Evolutionary conservation across 2,888 invertebrate species (phyloP), one percentile per base, ranked within the genome.

Genomic region (Limnephilus auricula): DNA sequence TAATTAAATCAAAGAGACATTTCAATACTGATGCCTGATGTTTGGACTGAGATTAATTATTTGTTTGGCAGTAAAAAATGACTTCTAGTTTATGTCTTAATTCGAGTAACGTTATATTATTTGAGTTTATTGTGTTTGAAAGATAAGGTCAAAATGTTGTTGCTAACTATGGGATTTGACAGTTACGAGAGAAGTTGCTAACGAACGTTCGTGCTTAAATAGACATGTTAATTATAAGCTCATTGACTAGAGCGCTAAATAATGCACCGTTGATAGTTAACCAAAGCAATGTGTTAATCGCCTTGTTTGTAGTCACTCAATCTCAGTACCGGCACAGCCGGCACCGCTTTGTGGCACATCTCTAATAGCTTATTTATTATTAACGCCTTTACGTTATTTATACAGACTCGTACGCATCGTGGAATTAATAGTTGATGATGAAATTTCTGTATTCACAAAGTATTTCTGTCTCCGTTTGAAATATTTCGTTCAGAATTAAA

Each of bases 211-310:
- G 80, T 89, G 45, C 79, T 31, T 34, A 82, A 80, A 89, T 79
- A 89, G 82, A 89, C 89, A 82, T 82, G 89, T 89, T 89, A 89
- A 89, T 82, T 89, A 82, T 82, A 40, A 82, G 89, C 80, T 83
- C 89, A 82, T 89, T 82, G 89, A 82, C 79, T 82, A 80, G 79
- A 30, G 82, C 45, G 89, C 89, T 89, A 89, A 89, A 82, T 89
- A 89, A 89, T 89, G 89, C 82, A 82, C 82, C 80, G 89, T 82
- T 79, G 40, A 32, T 18, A 79, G 50, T 50, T 40, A 89, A 32
- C 80, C n/a, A 30, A 45, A 37, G 37, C 89, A 50, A 89, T 10
- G 82, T 82, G 89, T 82, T 89, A 89, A 89, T 89, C 32, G 31
- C 18, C 30, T 50, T 89, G 82, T 82, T 82, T 82, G 89, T 83